These are phyloP conservation scores for Idaea dimidiata DNA, from an alignment of 2,888 invertebrate species.

Conservation along the genomic window DNA sequence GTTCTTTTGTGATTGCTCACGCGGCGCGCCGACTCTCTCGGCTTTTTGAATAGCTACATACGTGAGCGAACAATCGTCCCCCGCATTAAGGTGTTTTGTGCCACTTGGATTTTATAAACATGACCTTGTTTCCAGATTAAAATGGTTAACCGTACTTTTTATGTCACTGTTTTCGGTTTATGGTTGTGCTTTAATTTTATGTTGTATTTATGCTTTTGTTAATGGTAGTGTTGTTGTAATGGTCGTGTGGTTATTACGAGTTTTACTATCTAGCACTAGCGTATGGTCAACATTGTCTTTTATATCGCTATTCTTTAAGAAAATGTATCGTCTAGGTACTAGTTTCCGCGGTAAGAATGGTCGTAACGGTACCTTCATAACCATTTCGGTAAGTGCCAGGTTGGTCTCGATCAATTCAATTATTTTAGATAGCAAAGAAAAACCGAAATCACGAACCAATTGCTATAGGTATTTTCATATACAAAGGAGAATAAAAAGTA, in stretches of 20 bases:
- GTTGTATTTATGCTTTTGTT: constrained; percentile 1
- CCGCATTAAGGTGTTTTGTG: constrained; percentile 55
- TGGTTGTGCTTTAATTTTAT: constrained; percentile 8
- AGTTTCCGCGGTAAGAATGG: neutral
- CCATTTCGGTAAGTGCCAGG: neutral
- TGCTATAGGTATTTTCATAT: neutral
- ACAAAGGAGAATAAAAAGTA: neutral
- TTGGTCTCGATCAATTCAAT: neutral
- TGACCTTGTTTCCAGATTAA: constrained; percentile 33
- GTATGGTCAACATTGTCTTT: constrained; percentile 1
- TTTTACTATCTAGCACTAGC: neutral
- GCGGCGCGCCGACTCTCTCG: constrained; percentile 42
- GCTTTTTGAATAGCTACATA: constrained; percentile 59
- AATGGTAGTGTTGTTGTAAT: constrained; percentile 1
- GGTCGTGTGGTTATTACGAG: neutral
- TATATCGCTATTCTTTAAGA: neutral
- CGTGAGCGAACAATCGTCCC: constrained; percentile 60
- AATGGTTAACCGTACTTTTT: constrained; percentile 17
- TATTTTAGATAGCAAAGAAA: neutral
- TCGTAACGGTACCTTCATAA: neutral
- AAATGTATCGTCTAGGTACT: neutral
- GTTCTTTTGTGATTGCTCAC: constrained; percentile 64
- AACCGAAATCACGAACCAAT: neutral
- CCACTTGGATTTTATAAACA: constrained; percentile 34
- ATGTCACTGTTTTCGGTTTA: constrained; percentile 5